Base-by-base conservation (phyloP, 2,797 vertebrate species). In the Percopsis omiscomaycus region DNA sequence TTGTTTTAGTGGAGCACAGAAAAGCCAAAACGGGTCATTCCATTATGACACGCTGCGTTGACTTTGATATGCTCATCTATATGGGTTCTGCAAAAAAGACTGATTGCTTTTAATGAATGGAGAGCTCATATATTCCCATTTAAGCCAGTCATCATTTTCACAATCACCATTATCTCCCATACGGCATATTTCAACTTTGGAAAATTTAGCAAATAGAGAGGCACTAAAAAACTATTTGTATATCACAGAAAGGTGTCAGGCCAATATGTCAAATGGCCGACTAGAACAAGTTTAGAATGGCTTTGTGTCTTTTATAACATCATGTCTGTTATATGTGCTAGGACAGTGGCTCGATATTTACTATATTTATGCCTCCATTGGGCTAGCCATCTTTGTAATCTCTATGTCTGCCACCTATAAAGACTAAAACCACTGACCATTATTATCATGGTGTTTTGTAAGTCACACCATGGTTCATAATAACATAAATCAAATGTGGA, bases 1-100 rank as follows among this genome's bases (percentile, higher is more conserved):
- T 89, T 85, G 84, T 90, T 87, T 89, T 63, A 77, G 71, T 52
- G 15, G 57, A 73, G 59, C 59, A 22, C 69, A 73, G 47, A 69
- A 81, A 77, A 64, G 71, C 53, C 63, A 57, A 50, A 71, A 71
- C 77, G 4, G 74, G 73, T 79, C 60, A 57, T 56, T 64, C 82
- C 55, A 74, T 70, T 57, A 68, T 74, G 79, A 85, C 75, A 68
- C 30, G 71, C 42, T 55, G 63, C 58, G 63, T 85, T 82, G 85
- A 91, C 74, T 82, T 53, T 61, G 30, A 9, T 48, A 22, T 4
- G 29, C 59, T 80, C 72, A 29, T 83, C 72, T 72, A 64, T 68
- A 80, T 68, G 67, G 67, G 57, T 65, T 72, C 64, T 71, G 62
- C 50, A 73, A 61, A 66, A 68, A 65, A 32, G 67, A 63, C 63